Evolutionary conservation across 2,888 invertebrate species (phyloP).

Genomic region (Philereme transversata): DNA sequence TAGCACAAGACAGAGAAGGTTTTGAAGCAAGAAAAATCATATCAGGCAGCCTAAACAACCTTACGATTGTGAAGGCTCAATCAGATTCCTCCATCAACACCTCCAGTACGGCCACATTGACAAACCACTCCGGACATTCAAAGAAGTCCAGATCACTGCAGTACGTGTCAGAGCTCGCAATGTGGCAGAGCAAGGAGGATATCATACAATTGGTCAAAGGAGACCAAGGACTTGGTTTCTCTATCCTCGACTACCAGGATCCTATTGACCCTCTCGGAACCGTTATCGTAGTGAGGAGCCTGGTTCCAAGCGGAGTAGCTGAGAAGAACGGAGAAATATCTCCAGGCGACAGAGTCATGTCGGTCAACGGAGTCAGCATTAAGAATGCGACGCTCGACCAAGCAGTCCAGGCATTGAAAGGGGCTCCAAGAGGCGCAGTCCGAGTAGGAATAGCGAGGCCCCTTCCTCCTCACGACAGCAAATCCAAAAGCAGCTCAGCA

Average conservation of each 20-base stretch:
- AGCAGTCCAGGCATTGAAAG: constrained; percentile 97
- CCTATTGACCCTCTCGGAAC: constrained; percentile 97
- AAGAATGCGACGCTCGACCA: constrained; percentile 96
- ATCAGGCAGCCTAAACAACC: constrained; percentile 93
- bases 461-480: constrained; percentile 78
- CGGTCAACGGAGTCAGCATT: constrained; percentile 95
- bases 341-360: constrained; percentile 96
- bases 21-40: constrained; percentile 92
- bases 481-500: constrained; percentile 72
- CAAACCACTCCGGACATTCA: constrained; percentile 86
- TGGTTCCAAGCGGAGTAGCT: constrained; percentile 99
- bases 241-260: constrained; percentile 98
- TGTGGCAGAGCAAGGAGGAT: constrained; percentile 98
- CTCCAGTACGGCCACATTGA: constrained; percentile 92
- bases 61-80: constrained; percentile 95
- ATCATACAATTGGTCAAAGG: constrained; percentile 96
- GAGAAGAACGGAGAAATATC: constrained; percentile 96
- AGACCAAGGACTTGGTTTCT: constrained; percentile 98
- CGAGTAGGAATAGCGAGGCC: constrained; percentile 96
- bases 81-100: constrained; percentile 97
- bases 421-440: constrained; percentile 95
- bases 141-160: constrained; percentile 96
- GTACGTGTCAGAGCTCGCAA: constrained; percentile 96
- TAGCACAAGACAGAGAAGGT: constrained; percentile 90
- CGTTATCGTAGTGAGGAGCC: constrained; percentile 97